These are phyloP conservation scores for Sturnira hondurensis DNA, from an alignment of 2,113 vertebrate genomes.

Conservation along the genomic window DNA sequence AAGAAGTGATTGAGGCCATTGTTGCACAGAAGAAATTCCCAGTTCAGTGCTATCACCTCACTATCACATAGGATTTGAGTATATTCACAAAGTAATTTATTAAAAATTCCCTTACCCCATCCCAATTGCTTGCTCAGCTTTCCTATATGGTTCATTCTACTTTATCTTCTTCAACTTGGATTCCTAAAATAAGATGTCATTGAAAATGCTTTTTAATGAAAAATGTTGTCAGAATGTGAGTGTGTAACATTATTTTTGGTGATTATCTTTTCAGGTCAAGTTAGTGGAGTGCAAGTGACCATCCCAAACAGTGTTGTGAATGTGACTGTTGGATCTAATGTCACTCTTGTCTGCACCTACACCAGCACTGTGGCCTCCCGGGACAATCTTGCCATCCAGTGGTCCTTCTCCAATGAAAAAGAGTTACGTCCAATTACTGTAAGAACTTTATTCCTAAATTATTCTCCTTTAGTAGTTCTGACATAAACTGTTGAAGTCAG, in stretches of 20 bases:
- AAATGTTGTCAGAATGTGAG: background rate
- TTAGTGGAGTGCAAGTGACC: slow-evolving; percentile 61
- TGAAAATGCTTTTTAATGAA: slow-evolving; percentile 7
- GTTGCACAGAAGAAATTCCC: background rate
- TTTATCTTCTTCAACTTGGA: background rate
- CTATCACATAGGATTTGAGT: background rate
- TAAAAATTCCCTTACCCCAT: background rate
- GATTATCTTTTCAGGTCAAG: slow-evolving; percentile 67
- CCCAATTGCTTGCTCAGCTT: background rate
- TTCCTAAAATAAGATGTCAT: slow-evolving; percentile 9
- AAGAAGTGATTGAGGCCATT: background rate
- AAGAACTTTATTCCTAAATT: slow-evolving; percentile 43
- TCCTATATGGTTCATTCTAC: background rate
- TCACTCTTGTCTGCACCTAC: slow-evolving; percentile 66
- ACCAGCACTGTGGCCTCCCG: slow-evolving; percentile 37
- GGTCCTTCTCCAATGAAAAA: slow-evolving; percentile 60
- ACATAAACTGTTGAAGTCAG: background rate
- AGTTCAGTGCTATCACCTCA: background rate
- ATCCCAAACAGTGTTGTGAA: slow-evolving; percentile 52
- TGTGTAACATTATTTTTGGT: slow-evolving; percentile 32
- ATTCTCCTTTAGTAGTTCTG: background rate
- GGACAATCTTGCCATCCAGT: slow-evolving; percentile 64
- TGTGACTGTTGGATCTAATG: slow-evolving; percentile 61
- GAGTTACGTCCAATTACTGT: slow-evolving; percentile 37
- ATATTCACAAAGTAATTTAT: background rate